Conservation (phyloP, 2,888 invertebrate species). For the Callyntrura guangdongensis region DNA sequence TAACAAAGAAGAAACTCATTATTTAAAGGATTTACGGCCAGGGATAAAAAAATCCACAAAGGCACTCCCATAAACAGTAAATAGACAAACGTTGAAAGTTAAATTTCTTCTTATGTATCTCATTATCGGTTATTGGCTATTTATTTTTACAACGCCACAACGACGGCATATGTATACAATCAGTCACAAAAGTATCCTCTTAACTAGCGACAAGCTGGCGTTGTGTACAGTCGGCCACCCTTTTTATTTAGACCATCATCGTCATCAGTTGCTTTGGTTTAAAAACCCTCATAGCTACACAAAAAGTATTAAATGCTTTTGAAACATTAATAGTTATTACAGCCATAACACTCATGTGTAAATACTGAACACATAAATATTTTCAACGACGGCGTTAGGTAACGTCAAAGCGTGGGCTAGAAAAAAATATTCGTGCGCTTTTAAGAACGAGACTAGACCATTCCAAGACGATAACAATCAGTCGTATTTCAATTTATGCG, state of each 20-base stretch:
- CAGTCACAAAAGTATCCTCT: not conserved
- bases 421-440: not conserved
- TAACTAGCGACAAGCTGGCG: not conserved
- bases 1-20: conserved; percentile 27
- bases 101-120: conserved; percentile 19
- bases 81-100: not conserved
- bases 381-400: not conserved
- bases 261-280: not conserved
- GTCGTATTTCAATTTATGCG: conserved; percentile 28
- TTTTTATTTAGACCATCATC: not conserved
- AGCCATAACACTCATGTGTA: not conserved
- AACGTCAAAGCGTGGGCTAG: not conserved
- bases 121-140: conserved; percentile 54
- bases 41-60: not conserved
- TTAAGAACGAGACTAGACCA: not conserved
- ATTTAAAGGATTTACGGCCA: not conserved
- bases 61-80: conserved; percentile 20
- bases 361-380: conserved; percentile 25
- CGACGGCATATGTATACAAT: not conserved
- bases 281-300: not conserved
- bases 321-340: conserved; percentile 16
- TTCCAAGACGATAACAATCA: conserved; percentile 20
- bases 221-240: not conserved
- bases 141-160: conserved; percentile 40
- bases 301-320: not conserved